Base-by-base conservation (phyloP, 2,797 vertebrate genomes). In the Chaetophractus vellerosus region DNA sequence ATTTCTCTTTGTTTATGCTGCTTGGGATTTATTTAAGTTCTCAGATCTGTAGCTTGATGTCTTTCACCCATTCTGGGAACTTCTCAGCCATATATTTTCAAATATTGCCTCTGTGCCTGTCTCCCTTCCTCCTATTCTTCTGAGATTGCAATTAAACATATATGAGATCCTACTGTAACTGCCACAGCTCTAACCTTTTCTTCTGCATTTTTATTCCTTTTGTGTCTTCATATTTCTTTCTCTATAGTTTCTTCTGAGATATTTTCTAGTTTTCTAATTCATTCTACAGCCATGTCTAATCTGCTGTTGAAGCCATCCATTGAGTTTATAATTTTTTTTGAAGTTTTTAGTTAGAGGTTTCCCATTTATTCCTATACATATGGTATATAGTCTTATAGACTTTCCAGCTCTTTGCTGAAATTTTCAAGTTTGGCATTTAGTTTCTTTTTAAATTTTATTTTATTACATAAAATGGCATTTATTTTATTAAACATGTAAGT, bases 11-110 rank as follows among this genome's bases (percentile, higher is more conserved):
- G 83, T 80, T 52, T 84, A 74, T 63, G 69, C 50, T 90, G 15
- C 33, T 90, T 87, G 16, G 41, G 66, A 71, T 52, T 31, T 28
- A 28, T 90, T 68, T 68, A 41, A 68, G 9, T 55, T 93, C 57
- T 87, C 57, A 91, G 23, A 83, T 80, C 88, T 89, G 6, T 55
- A 82, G 48, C 78, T 59, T 45, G 36, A n/a, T 59, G 28, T 87
- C 71, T 83, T 87, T 57, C 36, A 84, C 36, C 64, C 33, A 2
- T 80, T 93, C 90, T 88, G 45, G 87, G 84, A 93, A 79, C 72
- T 50, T 86, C 59, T 85, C 71, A 93, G 19, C 33, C 11, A 33
- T 41, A 55, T 81, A 75, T 64, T 59, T 90, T 78, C 33, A 76
- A 38, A 38, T 55, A 36, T 41, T 41, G 10, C 21, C 31, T 91